Conservation (phyloP, 2,888 invertebrate genomes). For the Drosophila merina region DNA sequence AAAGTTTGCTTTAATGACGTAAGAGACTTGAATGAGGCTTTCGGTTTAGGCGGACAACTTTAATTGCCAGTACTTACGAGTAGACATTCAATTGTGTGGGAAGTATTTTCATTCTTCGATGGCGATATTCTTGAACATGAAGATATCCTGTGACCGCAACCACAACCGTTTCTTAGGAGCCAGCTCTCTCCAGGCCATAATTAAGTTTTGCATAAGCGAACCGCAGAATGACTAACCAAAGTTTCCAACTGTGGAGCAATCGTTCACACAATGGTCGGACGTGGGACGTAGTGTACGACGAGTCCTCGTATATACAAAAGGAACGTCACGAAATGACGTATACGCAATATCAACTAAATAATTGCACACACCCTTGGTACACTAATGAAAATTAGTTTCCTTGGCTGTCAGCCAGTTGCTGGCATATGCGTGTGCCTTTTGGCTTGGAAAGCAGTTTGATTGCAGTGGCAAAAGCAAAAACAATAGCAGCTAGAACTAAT, state of each 20-base stretch:
- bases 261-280: constrained; percentile 13
- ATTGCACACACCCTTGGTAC: constrained; percentile 56
- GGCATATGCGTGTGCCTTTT: constrained; percentile 21
- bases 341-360: constrained; percentile 67
- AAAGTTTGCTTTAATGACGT: constrained; percentile 13
- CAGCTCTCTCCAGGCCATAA: constrained; percentile 18
- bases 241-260: constrained; percentile 19
- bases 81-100: constrained; percentile 1
- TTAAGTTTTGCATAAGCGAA: constrained; percentile 31
- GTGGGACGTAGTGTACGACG: constrained; percentile 5
- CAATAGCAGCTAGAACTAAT: constrained; percentile 59
- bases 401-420: constrained; percentile 31
- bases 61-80: constrained; percentile 5
- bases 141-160: not conserved
- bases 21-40: not conserved
- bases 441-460: constrained; percentile 25
- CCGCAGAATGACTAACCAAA: constrained; percentile 30
- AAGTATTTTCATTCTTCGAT: not conserved
- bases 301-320: constrained; percentile 29
- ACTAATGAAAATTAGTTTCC: constrained; percentile 75
- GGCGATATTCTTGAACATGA: not conserved
- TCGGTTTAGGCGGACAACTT: constrained; percentile 7
- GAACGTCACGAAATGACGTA: constrained; percentile 60
- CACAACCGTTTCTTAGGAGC: constrained; percentile 6
- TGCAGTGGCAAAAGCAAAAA: constrained; percentile 27